phyloP scores from a whole-genome alignment of 2,113 vertebrate genomes.

The Echinops telfairi region DNA sequence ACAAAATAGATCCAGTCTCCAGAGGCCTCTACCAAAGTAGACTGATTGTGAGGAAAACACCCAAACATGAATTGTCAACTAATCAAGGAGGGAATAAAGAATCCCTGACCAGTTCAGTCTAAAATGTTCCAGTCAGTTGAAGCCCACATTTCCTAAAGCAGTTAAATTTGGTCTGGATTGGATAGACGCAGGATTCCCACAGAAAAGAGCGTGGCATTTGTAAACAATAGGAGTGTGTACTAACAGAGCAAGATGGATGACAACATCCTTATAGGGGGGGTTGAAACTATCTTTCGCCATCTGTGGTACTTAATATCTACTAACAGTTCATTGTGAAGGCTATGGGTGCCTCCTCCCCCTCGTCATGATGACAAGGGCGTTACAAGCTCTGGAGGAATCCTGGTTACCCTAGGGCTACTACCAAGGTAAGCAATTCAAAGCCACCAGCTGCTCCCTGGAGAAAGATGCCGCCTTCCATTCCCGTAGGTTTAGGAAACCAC shows the following conservation, averaged over 20 bases:
- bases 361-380: too few species aligned
- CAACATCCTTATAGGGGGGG: not conserved
- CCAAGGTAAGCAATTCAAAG: too few species aligned
- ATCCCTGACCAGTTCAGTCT: not conserved
- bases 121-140: constrained; percentile 35
- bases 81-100: constrained; percentile 52
- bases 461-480: too few species aligned
- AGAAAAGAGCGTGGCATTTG: not conserved
- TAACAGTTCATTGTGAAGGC: not conserved
- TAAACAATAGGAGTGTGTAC: not conserved
- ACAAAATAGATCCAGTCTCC: constrained; percentile 12
- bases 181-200: not conserved
- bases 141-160: constrained; percentile 6
- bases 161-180: not conserved
- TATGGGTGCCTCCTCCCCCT: not conserved
- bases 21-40: constrained; percentile 18
- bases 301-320: not conserved
- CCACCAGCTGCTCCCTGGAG: too few species aligned
- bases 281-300: not conserved
- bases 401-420: too few species aligned
- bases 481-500: too few species aligned
- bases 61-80: constrained; percentile 18
- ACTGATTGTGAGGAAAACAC: constrained; percentile 8
- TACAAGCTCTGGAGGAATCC: too few species aligned
- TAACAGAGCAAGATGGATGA: not conserved